Base-by-base conservation (phyloP, 2,113 vertebrate species). In the Plecotus auritus region DNA sequence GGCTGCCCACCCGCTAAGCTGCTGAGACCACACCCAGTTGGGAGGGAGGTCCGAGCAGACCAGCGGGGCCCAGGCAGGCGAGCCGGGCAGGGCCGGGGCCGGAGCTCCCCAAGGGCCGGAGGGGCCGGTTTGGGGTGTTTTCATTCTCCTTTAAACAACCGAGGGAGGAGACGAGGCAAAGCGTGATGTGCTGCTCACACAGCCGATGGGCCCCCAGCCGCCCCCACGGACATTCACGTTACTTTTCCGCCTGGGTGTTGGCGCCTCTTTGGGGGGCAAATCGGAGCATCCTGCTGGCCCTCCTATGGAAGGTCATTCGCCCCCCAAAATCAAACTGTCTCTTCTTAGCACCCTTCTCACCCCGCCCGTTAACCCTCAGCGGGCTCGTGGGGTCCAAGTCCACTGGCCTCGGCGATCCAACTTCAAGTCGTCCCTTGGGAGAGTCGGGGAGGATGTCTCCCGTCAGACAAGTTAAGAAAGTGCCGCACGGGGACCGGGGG, bases 21-120 rank as follows among this genome's bases (percentile, higher is more conserved):
- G 54, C 64, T 93, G 95, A 94, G 74, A 93, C 86, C 95, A 84
- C 20, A 54, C 90, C 96, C 85, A 45, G 90, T 42, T 73, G 42
- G 84, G n/a, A n/a, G 74, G 97, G 93, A 77, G 5, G 4, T 5
- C 40, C 40, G 40, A 40, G 40, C 40, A 40, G 40, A 5, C 40
- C 40, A 40, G 40, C 40, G 40, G 40, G 40, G 40, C 40, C 40
- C 40, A 47, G 47, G 47, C 47, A 47, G 47, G 47, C 47, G 12
- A 47, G 47, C 47, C 47, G 12, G 47, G 47, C 47, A 47, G 45
- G 47, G 47, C 47, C 11, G 45, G 47, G 47, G 47, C 11, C 12
- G 12, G 47, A 47, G 47, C 47, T 47, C 47, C 12, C 47, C 47
- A 12, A 47, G 2, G 47, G 47, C 47, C 45, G n/a, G 11, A 47